phyloP scores from a whole-genome alignment of 23 tunicate species.

The Trididemnum clinides region DNA sequence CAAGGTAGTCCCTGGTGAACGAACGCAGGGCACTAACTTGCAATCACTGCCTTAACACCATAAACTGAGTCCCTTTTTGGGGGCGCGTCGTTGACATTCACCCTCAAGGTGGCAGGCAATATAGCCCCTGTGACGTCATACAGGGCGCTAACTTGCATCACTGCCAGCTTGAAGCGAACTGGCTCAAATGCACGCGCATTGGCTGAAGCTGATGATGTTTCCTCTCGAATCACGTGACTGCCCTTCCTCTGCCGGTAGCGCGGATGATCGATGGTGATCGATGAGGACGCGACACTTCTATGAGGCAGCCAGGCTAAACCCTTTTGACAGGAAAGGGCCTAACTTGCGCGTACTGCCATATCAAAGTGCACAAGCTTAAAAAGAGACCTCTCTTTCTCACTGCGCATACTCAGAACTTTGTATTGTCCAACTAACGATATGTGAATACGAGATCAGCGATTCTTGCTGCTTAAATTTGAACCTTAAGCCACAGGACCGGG shows the following conservation, averaged over 20 bases:
- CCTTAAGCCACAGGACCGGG: no score
- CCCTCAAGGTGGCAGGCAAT: constrained; percentile 82
- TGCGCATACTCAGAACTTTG: no score
- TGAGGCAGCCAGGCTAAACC: constrained; percentile 95
- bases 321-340: constrained; percentile 91
- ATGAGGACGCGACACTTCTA: constrained; percentile 30
- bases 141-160: constrained; percentile 99
- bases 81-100: neutral
- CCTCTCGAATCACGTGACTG: neutral
- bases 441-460: no score
- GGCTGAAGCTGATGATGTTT: neutral
- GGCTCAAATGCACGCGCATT: neutral
- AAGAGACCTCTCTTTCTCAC: no score
- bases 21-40: constrained; percentile 97
- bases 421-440: no score
- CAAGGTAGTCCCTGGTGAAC: constrained; percentile 78
- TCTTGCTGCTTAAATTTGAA: no score
- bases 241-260: neutral
- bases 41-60: constrained; percentile 85
- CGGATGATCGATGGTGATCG: neutral
- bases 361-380: constrained; percentile 1
- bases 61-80: neutral
- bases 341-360: constrained; percentile 98
- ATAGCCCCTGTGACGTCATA: constrained; percentile 68
- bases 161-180: constrained; percentile 66